phyloP scores from a whole-genome alignment of 2,888 invertebrate genomes.

The Pollenia griseotomentosa region DNA sequence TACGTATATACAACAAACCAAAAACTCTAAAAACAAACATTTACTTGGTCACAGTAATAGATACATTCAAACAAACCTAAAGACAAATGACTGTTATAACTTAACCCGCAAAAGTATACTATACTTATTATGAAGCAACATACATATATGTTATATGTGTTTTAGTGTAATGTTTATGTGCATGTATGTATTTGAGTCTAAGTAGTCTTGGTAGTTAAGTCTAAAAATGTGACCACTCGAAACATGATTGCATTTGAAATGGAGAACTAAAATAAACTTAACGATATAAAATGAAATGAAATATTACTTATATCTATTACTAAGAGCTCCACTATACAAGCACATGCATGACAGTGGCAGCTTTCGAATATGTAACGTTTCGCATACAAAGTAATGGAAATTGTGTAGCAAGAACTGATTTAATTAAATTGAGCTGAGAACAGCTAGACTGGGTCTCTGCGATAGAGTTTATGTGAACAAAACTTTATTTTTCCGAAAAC shows the following conservation, averaged over 20 bases:
- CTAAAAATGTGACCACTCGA: constrained; percentile 71
- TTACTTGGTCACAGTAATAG: neutral
- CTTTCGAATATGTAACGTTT: constrained; percentile 1
- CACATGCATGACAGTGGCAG: constrained; percentile 50
- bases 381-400: too few relatives aligned
- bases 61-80: neutral
- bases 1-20: neutral
- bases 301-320: constrained; percentile 67
- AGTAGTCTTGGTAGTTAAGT: constrained; percentile 53
- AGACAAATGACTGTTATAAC: constrained; percentile 60
- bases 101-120: constrained; percentile 67
- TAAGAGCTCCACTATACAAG: constrained; percentile 55
- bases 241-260: constrained; percentile 71
- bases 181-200: constrained; percentile 4
- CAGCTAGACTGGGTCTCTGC: too few relatives aligned
- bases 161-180: neutral
- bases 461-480: too few relatives aligned
- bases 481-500: too few relatives aligned
- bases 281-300: constrained; percentile 65
- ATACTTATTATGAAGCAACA: constrained; percentile 28
- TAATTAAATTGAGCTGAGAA: too few relatives aligned
- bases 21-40: constrained; percentile 6
- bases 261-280: constrained; percentile 69
- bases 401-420: too few relatives aligned
- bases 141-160: constrained; percentile 28